A percentile compares a stretch with the other conserved stretches of the same genome.
Conservation (phyloP, 2,888 invertebrate genomes). For the Drosophila suboccidentalis region DNA sequence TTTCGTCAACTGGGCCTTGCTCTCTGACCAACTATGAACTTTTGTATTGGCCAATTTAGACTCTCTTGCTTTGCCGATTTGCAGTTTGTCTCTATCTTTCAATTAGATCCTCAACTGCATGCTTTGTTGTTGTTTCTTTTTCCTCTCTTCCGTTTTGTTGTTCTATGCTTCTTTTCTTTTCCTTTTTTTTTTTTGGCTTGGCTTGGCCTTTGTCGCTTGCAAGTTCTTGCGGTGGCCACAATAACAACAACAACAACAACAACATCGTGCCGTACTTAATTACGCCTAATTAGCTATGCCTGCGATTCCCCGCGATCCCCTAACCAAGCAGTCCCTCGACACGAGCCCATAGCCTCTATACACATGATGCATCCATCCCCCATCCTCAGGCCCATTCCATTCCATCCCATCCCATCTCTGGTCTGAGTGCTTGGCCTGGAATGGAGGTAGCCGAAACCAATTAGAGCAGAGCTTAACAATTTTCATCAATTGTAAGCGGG, state of each 20-base stretch:
- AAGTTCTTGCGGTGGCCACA: constrained; percentile 31
- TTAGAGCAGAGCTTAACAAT: constrained; percentile 70
- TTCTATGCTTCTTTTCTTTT: constrained; percentile 3
- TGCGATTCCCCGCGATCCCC: not conserved
- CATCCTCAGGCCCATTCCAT: not conserved
- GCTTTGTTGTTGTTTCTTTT: not conserved
- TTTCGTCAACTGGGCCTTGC: not conserved
- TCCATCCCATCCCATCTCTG: not conserved
- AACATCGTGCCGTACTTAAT: constrained; percentile 55
- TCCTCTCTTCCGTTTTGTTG: not conserved
- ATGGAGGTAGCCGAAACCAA: constrained; percentile 64
- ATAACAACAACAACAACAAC: constrained; percentile 5
- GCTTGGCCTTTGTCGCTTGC: constrained; percentile 40
- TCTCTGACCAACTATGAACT: constrained; percentile 11
- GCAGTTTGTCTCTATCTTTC: constrained; percentile 42
- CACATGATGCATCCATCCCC: constrained; percentile 6
- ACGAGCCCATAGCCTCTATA: constrained; percentile 2
- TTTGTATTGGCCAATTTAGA: constrained; percentile 30
- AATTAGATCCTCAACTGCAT: constrained; percentile 45
- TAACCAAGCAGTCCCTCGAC: not conserved
- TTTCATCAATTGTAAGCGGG: constrained; percentile 68
- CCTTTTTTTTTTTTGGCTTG: constrained; percentile 12
- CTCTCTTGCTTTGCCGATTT: not conserved
- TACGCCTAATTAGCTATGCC: constrained; percentile 70
- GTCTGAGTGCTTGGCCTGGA: constrained; percentile 29